A percentile compares a stretch with the other conserved stretches of the same genome.
Conservation (phyloP, 2,113 vertebrate genomes). For the Microcebus tavaratra region DNA sequence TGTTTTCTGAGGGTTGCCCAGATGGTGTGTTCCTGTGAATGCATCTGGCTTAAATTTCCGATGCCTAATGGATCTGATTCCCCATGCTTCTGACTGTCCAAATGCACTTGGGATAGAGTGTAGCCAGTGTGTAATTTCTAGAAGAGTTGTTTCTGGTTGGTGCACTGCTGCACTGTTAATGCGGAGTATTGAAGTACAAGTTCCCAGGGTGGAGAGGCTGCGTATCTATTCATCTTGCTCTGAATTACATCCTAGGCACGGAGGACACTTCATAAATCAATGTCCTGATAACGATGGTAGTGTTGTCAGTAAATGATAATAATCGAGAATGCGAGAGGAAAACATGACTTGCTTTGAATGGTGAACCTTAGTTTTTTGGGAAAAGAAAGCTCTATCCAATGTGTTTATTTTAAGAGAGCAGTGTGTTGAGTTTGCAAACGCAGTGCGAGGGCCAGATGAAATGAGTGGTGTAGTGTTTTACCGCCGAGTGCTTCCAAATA, state of each 20-base stretch:
- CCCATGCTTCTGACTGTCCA: not conserved
- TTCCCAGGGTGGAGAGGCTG: not conserved
- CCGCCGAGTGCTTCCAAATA: conserved; percentile 12
- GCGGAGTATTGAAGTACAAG: not conserved
- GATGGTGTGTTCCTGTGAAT: not conserved
- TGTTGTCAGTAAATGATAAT: conserved; percentile 42
- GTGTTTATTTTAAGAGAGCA: conserved; percentile 45
- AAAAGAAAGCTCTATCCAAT: not conserved
- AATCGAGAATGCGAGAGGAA: not conserved
- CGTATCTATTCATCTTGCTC: conserved; percentile 44
- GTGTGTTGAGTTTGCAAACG: not conserved
- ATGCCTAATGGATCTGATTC: not conserved
- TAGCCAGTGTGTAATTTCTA: not conserved
- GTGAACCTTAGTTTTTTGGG: not conserved
- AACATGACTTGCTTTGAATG: conserved; percentile 41
- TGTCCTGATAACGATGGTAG: not conserved
- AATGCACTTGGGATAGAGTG: not conserved
- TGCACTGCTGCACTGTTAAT: not conserved
- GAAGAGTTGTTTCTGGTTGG: conserved; percentile 22
- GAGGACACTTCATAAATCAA: conserved; percentile 58
- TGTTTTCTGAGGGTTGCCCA: not conserved
- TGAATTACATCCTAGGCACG: conserved; percentile 26
- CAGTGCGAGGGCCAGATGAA: not conserved
- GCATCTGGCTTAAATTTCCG: not conserved
- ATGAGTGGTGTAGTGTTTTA: conserved; percentile 14